These are phyloP conservation scores for Lanistes nyassanus DNA, from an alignment of 1,140 invertebrate genomes.

Conservation along the genomic window DNA sequence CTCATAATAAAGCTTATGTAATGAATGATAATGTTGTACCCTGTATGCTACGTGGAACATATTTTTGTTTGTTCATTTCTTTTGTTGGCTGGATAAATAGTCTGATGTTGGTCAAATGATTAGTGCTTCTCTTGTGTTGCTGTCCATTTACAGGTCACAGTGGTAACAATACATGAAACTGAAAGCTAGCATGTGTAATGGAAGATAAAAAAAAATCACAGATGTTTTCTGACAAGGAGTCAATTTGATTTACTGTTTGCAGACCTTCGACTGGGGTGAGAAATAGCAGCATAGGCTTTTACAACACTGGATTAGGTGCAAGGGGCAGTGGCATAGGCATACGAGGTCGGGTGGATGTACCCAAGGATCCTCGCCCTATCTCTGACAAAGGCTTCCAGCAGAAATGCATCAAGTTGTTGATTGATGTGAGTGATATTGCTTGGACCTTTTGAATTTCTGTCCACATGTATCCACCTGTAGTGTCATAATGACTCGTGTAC, in stretches of 20 bases:
- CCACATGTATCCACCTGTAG: background rate
- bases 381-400: constrained; percentile 48
- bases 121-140: too few relatives aligned
- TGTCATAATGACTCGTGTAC: background rate
- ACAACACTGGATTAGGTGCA: constrained; percentile 5
- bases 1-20: too few relatives aligned
- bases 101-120: too few relatives aligned
- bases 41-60: too few relatives aligned
- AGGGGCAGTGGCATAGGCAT: constrained; percentile 41
- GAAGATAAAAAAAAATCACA: too few relatives aligned
- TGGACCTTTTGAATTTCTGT: background rate
- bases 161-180: too few relatives aligned
- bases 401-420: constrained; percentile 39
- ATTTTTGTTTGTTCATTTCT: too few relatives aligned
- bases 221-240: background rate
- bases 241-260: background rate
- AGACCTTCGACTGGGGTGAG: background rate
- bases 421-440: constrained; percentile 40
- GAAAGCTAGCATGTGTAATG: too few relatives aligned
- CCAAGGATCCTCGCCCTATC: constrained; percentile 54
- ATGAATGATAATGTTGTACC: too few relatives aligned
- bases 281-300: background rate
- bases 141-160: too few relatives aligned
- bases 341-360: constrained; percentile 39
- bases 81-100: too few relatives aligned